Evolutionary conservation across 2,113 vertebrate genomes (phyloP), one percentile per base, ranked within the genome.

Genomic region (Zosterops pallidus): DNA sequence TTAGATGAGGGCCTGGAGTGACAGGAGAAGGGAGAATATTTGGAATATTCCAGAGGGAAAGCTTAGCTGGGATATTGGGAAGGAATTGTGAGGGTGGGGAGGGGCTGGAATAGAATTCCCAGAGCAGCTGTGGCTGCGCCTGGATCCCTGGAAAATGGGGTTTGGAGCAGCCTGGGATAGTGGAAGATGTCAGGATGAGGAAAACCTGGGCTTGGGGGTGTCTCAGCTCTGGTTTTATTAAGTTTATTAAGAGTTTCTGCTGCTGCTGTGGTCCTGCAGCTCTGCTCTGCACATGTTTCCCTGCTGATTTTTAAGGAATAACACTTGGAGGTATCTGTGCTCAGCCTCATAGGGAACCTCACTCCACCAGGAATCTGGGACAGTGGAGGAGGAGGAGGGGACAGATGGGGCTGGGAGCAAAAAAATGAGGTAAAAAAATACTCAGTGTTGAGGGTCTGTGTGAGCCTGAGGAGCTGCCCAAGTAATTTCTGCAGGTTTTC

Each of bases 341-440:
- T 91, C 18, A 55, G 83, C 59, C 42, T 96, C 15, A 2, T 26
- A 85, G 78, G 78, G 75, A 83, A 26, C 39, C 26, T 12, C 26
- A 39, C 35, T 46, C 60, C 4, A 67, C 42, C 59, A 63, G 85
- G 74, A 92, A 96, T 91, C 94, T 95, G 81, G 94, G 70, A 31
- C 84, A 91, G 67, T 0, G 0, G 37, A 50, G 70, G 84, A 92
- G 69, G 78, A 94, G 78, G 65, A 92, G 75, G 89, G 63, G 59
- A 70, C 8, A 33, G 67, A 79, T 41, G 33, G 89, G 55, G 21
- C 42, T 39, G 39, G 37, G 8, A 53, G 68, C 4, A 35, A 68
- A 35, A 46, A 60, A 57, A 24, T 16, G 0, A 59, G n/a, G n/a
- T 37, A 35, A 35, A 78, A 65, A 24, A 39, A 13, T 22, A 13